Evolutionary conservation across 2,888 invertebrate genomes (phyloP), one percentile per base, ranked within the genome.

Genomic region (Drosophila fungiperda): DNA sequence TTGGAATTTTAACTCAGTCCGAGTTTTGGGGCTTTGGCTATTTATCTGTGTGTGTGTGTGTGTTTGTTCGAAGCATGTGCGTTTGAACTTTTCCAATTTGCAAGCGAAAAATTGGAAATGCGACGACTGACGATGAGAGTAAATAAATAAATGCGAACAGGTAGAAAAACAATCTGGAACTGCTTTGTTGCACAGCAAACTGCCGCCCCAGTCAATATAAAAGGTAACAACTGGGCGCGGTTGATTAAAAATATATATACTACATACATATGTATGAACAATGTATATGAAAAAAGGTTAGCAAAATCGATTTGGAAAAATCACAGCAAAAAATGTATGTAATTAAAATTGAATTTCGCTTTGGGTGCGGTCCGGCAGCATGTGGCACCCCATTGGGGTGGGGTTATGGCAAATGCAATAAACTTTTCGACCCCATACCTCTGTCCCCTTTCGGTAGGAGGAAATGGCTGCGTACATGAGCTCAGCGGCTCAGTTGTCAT

Each of bases 81-180:
- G 83, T 83, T 82, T 82, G 78, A 83, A 83, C 84, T 83, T 87
- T 86, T 90, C 87, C 87, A 90, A 87, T 87, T 90, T 87, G 87
- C 87, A 86, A 83, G 87, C 89, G 87, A 87, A 87, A 87, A 87
- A 87, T 87, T 90, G 90, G 86, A 87, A 87, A 89, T 86, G 80
- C 84, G 80, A 87, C 45, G 87, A 75, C 66, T 64, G 65, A 29
- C 71, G 79, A 68, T 58, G 72, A 62, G 48, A 81, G 82, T 77
- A 84, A 89, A 84, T 87, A 89, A 89, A 87, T 88, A 83, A 83
- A 88, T 83, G 52, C 88, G 72, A 76, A 52, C 66, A 67, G 29
- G 64, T 65, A 65, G 45, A 77, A 81, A 78, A 87, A 90, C 81
- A 87, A 87, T 89, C 74, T 84, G 84, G 76, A 82, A 82, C 79